These are phyloP conservation scores for Vanacampus margaritifer DNA, from an alignment of 2,113 vertebrate genomes.

Conservation along the genomic window DNA sequence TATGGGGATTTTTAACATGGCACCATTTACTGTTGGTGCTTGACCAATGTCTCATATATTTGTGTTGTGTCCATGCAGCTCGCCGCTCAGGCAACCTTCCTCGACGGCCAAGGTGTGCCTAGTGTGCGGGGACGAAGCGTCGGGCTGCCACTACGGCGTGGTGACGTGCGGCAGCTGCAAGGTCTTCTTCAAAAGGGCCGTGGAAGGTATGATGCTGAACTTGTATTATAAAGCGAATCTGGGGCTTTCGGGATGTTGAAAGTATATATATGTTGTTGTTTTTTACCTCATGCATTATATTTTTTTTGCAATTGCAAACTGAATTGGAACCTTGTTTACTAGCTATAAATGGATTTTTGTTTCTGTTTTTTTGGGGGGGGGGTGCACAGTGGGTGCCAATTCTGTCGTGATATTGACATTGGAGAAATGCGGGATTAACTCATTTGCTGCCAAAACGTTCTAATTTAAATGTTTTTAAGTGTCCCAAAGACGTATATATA, in stretches of 20 bases:
- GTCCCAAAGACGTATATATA: no score
- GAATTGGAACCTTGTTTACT: no score
- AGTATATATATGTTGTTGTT: no score
- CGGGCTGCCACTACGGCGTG: constrained; percentile 97
- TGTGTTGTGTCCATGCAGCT: constrained; percentile 74
- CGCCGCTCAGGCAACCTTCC: constrained; percentile 88
- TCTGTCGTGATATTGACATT: no score
- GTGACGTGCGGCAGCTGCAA: constrained; percentile 99
- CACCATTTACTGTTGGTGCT: background rate
- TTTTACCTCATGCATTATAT: no score
- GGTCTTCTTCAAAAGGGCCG: constrained; percentile 99
- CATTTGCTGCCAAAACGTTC: no score
- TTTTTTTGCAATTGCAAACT: no score
- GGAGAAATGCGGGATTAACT: no score
- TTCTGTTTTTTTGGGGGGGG: no score
- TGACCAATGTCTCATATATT: constrained; percentile 3
- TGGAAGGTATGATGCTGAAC: constrained; percentile 82
- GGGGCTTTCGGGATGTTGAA: background rate
- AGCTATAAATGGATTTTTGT: no score
- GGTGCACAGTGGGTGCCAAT: no score
- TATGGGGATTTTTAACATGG: background rate
- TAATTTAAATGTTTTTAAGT: no score
- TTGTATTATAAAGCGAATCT: background rate
- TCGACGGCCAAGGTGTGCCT: constrained; percentile 97
- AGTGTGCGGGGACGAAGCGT: constrained; percentile 97